These are phyloP conservation scores for Ectemnius cavifrons DNA, from an alignment of 2,888 invertebrate species.

Conservation along the genomic window DNA sequence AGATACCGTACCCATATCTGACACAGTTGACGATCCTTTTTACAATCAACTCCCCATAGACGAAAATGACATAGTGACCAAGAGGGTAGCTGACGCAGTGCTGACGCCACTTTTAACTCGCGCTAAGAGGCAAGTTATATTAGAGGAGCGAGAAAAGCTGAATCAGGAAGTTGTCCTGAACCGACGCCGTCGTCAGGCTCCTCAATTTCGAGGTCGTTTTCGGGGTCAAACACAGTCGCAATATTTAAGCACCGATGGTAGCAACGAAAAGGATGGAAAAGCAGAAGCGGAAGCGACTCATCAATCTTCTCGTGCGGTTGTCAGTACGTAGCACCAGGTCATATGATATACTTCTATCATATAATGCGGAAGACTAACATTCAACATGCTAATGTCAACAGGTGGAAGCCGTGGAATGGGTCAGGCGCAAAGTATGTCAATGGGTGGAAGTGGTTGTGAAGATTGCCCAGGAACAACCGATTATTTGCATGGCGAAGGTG, in stretches of 20 bases:
- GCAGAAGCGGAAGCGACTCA: slow-evolving; percentile 90
- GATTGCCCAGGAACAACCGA: slow-evolving; percentile 80
- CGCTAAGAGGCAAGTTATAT: slow-evolving; percentile 60
- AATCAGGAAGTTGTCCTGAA: slow-evolving; percentile 32
- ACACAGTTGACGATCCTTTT: slow-evolving; percentile 56
- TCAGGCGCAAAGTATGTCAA: slow-evolving; percentile 92
- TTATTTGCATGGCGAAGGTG: slow-evolving; percentile 15
- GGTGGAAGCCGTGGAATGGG: slow-evolving; percentile 92
- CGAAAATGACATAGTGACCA: slow-evolving; percentile 63
- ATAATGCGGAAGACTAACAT: slow-evolving; percentile 2
- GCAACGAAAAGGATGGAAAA: slow-evolving; percentile 82
- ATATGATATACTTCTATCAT: no score
- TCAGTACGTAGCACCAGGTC: slow-evolving; percentile 81
- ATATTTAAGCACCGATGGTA: slow-evolving; percentile 85
- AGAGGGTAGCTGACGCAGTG: slow-evolving; percentile 54
- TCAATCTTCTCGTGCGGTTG: slow-evolving; percentile 84
- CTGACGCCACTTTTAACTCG: slow-evolving; percentile 60
- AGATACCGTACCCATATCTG: slow-evolving; percentile 57
- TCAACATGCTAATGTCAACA: slow-evolving; percentile 66
- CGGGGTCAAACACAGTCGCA: slow-evolving; percentile 92
- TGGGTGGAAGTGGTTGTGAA: slow-evolving; percentile 84
- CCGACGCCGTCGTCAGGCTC: slow-evolving; percentile 67
- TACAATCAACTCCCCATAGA: slow-evolving; percentile 70
- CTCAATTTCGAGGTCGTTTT: slow-evolving; percentile 78
- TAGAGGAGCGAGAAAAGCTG: slow-evolving; percentile 55